A percentile compares a stretch with the other conserved stretches of the same genome.
Conservation (phyloP, 2,797 vertebrate genomes). For the Coranthus polyacanthus region DNA sequence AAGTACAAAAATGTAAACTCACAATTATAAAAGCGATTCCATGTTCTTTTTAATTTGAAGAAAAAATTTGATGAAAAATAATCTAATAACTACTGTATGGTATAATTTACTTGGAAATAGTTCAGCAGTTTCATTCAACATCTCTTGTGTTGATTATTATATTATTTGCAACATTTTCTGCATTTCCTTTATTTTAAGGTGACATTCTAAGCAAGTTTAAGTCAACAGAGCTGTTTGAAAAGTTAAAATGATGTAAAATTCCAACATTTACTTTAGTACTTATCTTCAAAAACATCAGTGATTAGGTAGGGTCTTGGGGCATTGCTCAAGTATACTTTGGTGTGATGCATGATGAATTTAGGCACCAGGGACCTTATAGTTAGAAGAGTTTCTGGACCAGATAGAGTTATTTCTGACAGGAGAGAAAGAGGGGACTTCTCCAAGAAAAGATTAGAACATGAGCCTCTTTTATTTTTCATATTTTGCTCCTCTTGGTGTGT, state of each 20-base stretch:
- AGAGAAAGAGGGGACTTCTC: constrained; percentile 8
- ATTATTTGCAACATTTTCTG: background rate
- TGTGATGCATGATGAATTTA: background rate
- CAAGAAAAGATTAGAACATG: constrained; percentile 13
- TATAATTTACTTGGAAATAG: too few relatives aligned
- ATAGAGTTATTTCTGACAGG: constrained; percentile 4
- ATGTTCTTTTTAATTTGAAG: background rate
- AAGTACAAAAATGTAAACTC: background rate
- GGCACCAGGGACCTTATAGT: background rate
- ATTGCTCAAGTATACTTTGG: constrained; percentile 17
- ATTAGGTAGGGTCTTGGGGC: background rate
- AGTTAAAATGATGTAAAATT: background rate
- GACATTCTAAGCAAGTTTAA: background rate
- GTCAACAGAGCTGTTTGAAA: background rate
- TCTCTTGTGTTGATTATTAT: too few relatives aligned
- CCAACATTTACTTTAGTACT: background rate
- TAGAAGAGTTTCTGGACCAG: constrained; percentile 14
- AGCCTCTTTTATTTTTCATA: constrained; percentile 31
- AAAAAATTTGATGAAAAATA: background rate
- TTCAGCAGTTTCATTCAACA: too few relatives aligned
- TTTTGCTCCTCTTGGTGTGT: constrained; percentile 21
- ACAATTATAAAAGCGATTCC: background rate
- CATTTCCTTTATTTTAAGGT: background rate
- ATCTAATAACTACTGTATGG: too few relatives aligned
- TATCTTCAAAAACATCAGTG: background rate